Evolutionary conservation across 2,113 vertebrate genomes (phyloP).

Genomic region (Isichthys henryi): DNA sequence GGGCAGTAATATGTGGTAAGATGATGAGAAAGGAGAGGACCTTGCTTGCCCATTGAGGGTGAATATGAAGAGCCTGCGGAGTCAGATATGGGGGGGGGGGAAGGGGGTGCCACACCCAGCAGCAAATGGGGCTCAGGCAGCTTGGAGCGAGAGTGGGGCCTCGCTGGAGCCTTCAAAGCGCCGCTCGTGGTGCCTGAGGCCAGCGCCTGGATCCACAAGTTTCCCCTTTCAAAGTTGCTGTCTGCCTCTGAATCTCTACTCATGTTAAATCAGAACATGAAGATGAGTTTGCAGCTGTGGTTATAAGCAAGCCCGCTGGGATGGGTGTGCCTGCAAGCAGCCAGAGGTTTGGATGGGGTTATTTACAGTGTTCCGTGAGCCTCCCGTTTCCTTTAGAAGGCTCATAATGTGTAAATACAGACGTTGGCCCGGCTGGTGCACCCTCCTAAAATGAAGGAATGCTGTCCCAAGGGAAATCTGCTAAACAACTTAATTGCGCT

Average conservation of each 20-base stretch:
- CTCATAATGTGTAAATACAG: constrained; percentile 32
- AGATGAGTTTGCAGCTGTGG: neutral
- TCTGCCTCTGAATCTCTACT: neutral
- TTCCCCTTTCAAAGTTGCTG: neutral
- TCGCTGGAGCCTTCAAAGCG: neutral
- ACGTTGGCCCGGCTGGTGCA: constrained; percentile 30
- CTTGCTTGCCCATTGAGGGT: neutral
- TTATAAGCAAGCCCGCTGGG: neutral
- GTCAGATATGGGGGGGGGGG: neutral
- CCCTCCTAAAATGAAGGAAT: constrained; percentile 31
- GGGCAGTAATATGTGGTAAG: neutral
- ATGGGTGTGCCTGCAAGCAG: neutral
- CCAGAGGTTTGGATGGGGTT: neutral
- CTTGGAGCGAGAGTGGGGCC: neutral
- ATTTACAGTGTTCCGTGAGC: neutral
- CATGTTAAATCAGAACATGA: neutral
- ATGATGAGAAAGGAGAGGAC: neutral
- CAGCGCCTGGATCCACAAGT: neutral
- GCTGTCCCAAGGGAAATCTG: constrained; percentile 30
- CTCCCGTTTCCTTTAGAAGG: constrained; percentile 29
- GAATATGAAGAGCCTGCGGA: neutral
- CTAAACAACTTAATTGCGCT: constrained; percentile 32
- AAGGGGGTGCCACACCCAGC: neutral
- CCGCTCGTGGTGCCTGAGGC: neutral
- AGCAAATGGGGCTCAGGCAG: neutral